Evolutionary conservation across 64 coral and sea anemone genomes (phyloP).

Genomic region (Acropora tenuis): DNA sequence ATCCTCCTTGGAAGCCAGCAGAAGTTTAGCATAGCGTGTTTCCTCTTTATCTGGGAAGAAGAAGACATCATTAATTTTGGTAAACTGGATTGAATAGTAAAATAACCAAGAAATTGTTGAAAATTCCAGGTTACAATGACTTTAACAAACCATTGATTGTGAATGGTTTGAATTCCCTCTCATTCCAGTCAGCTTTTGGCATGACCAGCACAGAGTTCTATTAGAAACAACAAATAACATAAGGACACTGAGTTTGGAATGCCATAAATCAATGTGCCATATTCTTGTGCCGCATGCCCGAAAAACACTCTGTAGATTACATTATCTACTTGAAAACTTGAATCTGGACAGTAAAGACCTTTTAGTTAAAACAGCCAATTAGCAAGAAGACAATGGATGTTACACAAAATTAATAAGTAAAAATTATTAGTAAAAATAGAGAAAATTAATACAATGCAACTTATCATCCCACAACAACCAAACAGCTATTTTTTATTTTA

Average conservation of each 20-base stretch:
- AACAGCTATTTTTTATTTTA: too few relatives aligned
- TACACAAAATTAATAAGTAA: too few relatives aligned
- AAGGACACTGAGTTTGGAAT: background rate
- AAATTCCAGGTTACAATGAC: background rate
- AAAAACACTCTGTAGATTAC: too few relatives aligned
- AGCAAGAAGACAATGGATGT: too few relatives aligned
- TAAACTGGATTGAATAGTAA: background rate
- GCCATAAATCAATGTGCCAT: too few relatives aligned
- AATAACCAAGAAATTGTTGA: background rate
- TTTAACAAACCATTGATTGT: constrained; percentile 60
- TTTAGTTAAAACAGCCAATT: too few relatives aligned
- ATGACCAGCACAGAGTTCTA: constrained; percentile 81
- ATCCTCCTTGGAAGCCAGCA: constrained; percentile 84
- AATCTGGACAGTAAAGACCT: too few relatives aligned
- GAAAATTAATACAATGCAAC: too few relatives aligned
- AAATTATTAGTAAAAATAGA: too few relatives aligned
- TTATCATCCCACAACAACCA: too few relatives aligned
- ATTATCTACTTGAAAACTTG: too few relatives aligned
- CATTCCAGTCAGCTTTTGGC: constrained; percentile 88
- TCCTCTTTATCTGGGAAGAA: constrained; percentile 64
- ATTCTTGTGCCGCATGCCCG: too few relatives aligned
- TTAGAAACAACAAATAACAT: background rate
- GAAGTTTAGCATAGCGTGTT: constrained; percentile 84
- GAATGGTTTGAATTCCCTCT: constrained; percentile 77
- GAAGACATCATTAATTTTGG: background rate